These are phyloP conservation scores for Acyrthosiphon pisum DNA, from an alignment of 1,140 invertebrate species.

Conservation along the genomic window DNA sequence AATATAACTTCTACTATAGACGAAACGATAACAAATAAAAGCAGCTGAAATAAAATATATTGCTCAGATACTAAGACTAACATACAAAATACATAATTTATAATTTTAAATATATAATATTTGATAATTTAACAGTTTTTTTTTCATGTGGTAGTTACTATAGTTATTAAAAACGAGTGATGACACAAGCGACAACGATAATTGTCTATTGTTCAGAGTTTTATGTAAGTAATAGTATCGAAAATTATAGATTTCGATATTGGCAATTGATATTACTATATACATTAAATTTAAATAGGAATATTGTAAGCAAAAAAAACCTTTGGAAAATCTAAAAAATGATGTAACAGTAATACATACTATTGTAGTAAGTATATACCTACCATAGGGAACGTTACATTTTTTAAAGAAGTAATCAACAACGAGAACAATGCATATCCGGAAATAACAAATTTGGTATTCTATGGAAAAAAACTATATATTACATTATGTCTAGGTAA, in stretches of 20 bases:
- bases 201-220: background rate
- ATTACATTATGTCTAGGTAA: conserved; percentile 31
- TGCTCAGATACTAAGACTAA: background rate
- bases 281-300: background rate
- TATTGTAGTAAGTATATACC: background rate
- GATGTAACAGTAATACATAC: background rate
- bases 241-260: background rate
- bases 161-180: background rate
- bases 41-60: background rate
- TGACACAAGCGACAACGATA: background rate
- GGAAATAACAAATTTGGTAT: conserved; percentile 43
- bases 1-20: background rate
- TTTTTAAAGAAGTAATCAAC: background rate
- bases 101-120: background rate
- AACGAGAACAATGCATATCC: conserved; percentile 50
- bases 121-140: background rate
- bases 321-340: background rate
- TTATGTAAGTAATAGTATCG: background rate
- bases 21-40: background rate
- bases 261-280: background rate
- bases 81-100: background rate
- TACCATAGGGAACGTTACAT: background rate
- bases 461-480: conserved; percentile 48
- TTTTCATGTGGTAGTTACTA: background rate
- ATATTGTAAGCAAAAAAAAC: background rate